Evolutionary conservation across 2,797 vertebrate species (phyloP).

Genomic region (Ficedula albicollis): DNA sequence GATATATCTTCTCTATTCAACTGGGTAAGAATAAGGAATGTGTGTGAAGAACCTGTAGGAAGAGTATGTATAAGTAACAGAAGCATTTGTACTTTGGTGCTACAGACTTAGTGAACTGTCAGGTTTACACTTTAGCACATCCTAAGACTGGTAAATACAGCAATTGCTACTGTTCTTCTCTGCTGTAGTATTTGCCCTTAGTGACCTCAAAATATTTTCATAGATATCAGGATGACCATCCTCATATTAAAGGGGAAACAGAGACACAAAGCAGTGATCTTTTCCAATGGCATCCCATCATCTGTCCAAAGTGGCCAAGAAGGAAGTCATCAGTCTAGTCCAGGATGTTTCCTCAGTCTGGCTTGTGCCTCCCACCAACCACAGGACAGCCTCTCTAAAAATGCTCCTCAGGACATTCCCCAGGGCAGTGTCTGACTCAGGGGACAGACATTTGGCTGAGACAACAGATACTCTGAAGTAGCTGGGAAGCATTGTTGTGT

Average conservation of each 20-base stretch:
- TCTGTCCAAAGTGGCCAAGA: neutral
- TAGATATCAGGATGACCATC: neutral
- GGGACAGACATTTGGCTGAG: rapidly evolving
- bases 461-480: neutral
- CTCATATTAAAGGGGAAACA: neutral
- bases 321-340: neutral
- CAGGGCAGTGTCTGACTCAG: rapidly evolving
- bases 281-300: neutral
- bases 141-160: neutral
- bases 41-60: neutral
- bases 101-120: neutral
- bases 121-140: neutral
- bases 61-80: neutral
- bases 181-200: neutral
- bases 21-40: neutral
- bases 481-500: neutral
- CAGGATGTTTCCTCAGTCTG: neutral
- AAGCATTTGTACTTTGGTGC: neutral
- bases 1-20: neutral
- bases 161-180: neutral
- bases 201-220: neutral
- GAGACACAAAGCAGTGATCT: neutral
- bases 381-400: neutral
- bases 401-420: neutral
- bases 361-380: neutral